Conservation (phyloP, 2,113 vertebrate genomes). For the Syngnathoides biaculeatus region DNA sequence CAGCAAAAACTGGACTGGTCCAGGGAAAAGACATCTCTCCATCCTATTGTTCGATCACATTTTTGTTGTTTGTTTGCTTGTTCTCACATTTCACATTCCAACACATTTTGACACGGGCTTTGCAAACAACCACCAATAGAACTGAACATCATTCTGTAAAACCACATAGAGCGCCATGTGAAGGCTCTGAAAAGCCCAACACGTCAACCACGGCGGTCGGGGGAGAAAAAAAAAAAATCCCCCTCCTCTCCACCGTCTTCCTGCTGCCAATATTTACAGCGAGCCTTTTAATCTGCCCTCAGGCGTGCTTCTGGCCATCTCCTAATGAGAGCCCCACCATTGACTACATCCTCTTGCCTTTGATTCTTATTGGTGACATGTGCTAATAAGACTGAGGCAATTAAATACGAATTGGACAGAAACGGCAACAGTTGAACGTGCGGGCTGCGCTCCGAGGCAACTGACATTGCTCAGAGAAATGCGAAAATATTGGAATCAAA, state of each 20-base stretch:
- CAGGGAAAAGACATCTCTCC: background rate
- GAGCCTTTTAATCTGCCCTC: constrained; percentile 58
- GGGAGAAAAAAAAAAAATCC: constrained; percentile 1
- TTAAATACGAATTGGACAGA: constrained; percentile 50
- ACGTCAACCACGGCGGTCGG: constrained; percentile 23
- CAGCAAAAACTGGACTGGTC: background rate
- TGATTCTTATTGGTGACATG: constrained; percentile 57
- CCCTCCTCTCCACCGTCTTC: background rate
- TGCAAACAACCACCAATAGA: no score
- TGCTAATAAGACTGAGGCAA: constrained; percentile 55
- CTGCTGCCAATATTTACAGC: constrained; percentile 51
- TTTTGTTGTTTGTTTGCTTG: background rate
- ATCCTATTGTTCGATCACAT: background rate
- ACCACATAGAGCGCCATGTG: background rate
- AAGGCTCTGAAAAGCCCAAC: constrained; percentile 32
- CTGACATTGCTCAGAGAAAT: constrained; percentile 1
- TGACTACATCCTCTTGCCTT: constrained; percentile 52
- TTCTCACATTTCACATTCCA: background rate
- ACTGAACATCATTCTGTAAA: background rate
- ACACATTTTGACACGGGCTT: background rate
- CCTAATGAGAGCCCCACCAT: constrained; percentile 58
- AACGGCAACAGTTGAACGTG: constrained; percentile 16
- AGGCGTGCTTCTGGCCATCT: constrained; percentile 61
- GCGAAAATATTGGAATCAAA: constrained; percentile 19
- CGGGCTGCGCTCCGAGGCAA: background rate